Base-by-base conservation (phyloP, 1,140 invertebrate genomes). In the Chrysoperla carnea region DNA sequence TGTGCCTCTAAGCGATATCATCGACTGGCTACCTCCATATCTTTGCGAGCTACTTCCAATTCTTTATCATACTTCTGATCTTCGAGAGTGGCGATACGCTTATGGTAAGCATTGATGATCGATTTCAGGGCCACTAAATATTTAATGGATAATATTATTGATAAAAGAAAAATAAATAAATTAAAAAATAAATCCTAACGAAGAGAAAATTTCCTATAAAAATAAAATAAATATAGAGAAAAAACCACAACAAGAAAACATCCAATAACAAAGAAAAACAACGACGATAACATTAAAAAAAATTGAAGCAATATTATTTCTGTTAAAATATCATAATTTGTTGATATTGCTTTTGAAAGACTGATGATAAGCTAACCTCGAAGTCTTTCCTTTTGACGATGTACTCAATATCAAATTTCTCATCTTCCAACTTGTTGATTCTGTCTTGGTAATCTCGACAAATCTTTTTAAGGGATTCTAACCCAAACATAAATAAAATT, bases 341-440 rank as follows among this genome's bases (percentile, higher is more conserved):
- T 23, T 23, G 17, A 23, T 23, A 23, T 23, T 23, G 17, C 17
- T 23, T 23, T 23, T 23, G 17, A 23, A 23, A 23, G 17, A 23
- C 17, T 23, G 17, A 23, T 23, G 17, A 23, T 23, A n/a, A n/a
- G n/a, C 17, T 23, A 75, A 90, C 90, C 89, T 95, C 89, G 67
- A 79, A 83, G 70, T 98, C 93, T 83, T 97, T 96, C 73, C 81
- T 83, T 74, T 87, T 85, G 66, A 97, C 91, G 70, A 88, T 71
- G 74, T 88, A 86, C 74, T 99, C 94, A 76, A 96, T 75, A 78
- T 98, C 94, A 73, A 89, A 98, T 73, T 97, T 96, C 66, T 83
- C 74, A 61, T 88, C 84, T 73, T 98, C 93, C 71, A 98, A 76
- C 53, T 71, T 62, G 59, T 60, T 62, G 68, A 97, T 86, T 72